Conservation (phyloP, 1,140 invertebrate species). For the Ceratoteleas bidentatus region DNA sequence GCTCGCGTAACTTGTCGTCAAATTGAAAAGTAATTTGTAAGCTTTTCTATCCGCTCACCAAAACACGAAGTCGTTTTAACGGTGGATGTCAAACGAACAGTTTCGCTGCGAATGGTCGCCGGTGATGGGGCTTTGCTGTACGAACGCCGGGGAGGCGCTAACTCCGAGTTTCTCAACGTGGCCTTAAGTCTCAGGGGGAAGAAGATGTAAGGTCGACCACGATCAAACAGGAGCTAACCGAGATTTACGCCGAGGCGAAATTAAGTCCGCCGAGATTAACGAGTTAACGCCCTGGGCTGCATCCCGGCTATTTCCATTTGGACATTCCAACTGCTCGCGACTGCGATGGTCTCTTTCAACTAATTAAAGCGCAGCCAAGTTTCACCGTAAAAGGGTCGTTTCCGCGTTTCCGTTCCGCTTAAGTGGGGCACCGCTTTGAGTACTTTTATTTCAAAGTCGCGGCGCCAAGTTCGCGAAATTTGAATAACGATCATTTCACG, state of each 20-base stretch:
- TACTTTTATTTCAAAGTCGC: constrained; percentile 37
- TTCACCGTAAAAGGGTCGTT: constrained; percentile 31
- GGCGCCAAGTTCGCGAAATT: constrained; percentile 25
- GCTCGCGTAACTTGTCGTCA: too few species aligned
- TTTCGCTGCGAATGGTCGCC: constrained; percentile 27
- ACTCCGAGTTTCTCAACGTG: constrained; percentile 40
- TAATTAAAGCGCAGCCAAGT: constrained; percentile 58
- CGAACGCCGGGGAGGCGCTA: constrained; percentile 18
- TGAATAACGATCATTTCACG: constrained; percentile 42
- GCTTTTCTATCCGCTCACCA: constrained; percentile 26
- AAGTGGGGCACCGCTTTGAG: constrained; percentile 42
- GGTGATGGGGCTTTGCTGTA: neutral
- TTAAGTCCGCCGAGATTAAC: constrained; percentile 68
- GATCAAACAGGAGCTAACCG: constrained; percentile 67
- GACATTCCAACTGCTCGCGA: constrained; percentile 53
- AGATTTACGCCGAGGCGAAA: constrained; percentile 65
- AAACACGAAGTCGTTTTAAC: constrained; percentile 45
- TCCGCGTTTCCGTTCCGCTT: constrained; percentile 13
- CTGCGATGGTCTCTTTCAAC: constrained; percentile 37
- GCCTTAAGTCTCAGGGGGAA: constrained; percentile 56
- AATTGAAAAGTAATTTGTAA: constrained; percentile 59
- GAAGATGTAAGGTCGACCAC: constrained; percentile 65
- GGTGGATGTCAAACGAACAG: constrained; percentile 51
- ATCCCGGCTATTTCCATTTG: constrained; percentile 60
- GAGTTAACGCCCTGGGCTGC: constrained; percentile 66